Percentiles rank a stretch among this genome's conserved stretches.
Evolutionary conservation across 2,888 invertebrate species (phyloP).

Genomic region (Agonopterix alstromeriana): DNA sequence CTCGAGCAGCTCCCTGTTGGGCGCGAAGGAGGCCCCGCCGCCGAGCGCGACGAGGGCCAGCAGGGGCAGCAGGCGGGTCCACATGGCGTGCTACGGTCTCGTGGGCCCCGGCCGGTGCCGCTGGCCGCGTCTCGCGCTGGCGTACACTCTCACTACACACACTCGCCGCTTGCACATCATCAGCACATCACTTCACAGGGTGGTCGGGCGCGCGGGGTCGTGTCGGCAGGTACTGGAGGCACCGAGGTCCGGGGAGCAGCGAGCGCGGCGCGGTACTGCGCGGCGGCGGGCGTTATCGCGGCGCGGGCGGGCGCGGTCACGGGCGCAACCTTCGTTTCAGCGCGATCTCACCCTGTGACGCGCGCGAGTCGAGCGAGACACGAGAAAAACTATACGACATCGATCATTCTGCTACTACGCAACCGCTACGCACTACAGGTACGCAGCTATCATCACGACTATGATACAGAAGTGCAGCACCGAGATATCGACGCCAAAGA

Average conservation of each 20-base stretch:
- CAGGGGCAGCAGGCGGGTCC: constrained; percentile 50
- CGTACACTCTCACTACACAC: constrained; percentile 49
- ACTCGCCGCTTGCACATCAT: constrained; percentile 57
- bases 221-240: constrained; percentile 19
- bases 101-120: constrained; percentile 39
- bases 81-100: constrained; percentile 60
- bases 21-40: constrained; percentile 52
- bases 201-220: constrained; percentile 19
- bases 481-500: too few species aligned
- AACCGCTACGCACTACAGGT: constrained; percentile 29
- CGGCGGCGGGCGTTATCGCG: constrained; percentile 33
- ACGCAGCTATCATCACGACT: background rate
- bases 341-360: constrained; percentile 64
- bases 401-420: constrained; percentile 28
- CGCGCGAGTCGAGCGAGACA: constrained; percentile 13
- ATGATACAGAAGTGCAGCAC: too few species aligned
- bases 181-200: constrained; percentile 54
- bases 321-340: constrained; percentile 71
- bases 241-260: constrained; percentile 58
- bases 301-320: constrained; percentile 64
- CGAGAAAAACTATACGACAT: constrained; percentile 17
- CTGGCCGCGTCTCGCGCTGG: constrained; percentile 43
- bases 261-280: constrained; percentile 64
- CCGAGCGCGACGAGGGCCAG: constrained; percentile 51
- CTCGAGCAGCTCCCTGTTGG: constrained; percentile 64